Conservation (phyloP, 2,113 vertebrate species). For the Poecilia latipinna region DNA sequence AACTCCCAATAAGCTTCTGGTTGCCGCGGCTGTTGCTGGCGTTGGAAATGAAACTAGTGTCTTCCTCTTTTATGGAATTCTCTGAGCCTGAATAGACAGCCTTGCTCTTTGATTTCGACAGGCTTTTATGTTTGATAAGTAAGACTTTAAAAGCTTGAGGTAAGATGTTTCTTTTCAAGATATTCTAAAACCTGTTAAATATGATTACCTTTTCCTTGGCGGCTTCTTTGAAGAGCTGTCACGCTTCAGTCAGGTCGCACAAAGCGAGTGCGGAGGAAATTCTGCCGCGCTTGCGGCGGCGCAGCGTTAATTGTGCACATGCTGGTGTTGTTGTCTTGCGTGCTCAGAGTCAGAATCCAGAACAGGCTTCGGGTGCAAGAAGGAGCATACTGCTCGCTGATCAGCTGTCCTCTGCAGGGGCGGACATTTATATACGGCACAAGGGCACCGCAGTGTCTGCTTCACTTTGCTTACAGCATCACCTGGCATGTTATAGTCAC, state of each 20-base stretch:
- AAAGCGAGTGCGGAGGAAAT: not conserved
- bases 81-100: constrained; percentile 14
- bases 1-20: constrained; percentile 1
- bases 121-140: constrained; percentile 45
- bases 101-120: constrained; percentile 32
- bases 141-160: constrained; percentile 22
- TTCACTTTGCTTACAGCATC: constrained; percentile 43
- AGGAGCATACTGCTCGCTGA: constrained; percentile 33
- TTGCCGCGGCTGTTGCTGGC: constrained; percentile 6
- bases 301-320: not conserved
- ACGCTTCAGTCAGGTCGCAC: constrained; percentile 24
- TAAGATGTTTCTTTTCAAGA: constrained; percentile 37
- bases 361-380: constrained; percentile 29
- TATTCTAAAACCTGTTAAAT: constrained; percentile 18
- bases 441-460: constrained; percentile 51
- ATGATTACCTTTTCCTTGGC: constrained; percentile 33
- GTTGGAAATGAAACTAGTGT: constrained; percentile 5
- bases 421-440: constrained; percentile 35
- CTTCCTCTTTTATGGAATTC: constrained; percentile 19
- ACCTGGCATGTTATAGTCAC: constrained; percentile 56
- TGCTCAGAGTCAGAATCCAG: constrained; percentile 24
- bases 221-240: constrained; percentile 18
- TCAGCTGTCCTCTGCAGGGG: constrained; percentile 36
- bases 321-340: not conserved
- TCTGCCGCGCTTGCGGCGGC: not conserved